phyloP scores from a whole-genome alignment of 2,113 vertebrate genomes.

The Planiliza haematocheilus region DNA sequence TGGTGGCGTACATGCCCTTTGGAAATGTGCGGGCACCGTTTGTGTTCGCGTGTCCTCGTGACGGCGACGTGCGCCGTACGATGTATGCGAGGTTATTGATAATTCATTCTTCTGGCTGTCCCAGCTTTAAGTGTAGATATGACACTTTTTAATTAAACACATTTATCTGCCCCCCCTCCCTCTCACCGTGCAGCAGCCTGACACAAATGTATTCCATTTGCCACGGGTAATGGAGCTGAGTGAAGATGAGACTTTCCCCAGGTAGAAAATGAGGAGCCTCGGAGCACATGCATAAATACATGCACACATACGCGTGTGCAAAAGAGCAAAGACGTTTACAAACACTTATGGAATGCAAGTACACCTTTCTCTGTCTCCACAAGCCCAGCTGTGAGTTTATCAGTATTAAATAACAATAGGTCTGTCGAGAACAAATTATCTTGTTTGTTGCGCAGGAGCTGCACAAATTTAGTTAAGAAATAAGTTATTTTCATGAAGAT shows the following conservation, averaged over 20 bases:
- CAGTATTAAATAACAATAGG: slow-evolving; percentile 38
- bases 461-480: slow-evolving; percentile 21
- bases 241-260: slow-evolving; percentile 64
- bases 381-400: slow-evolving; percentile 45
- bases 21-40: background rate
- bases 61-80: slow-evolving; percentile 8
- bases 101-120: slow-evolving; percentile 70
- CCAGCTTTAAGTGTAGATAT: slow-evolving; percentile 83
- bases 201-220: slow-evolving; percentile 85
- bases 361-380: slow-evolving; percentile 3
- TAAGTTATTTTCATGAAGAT: slow-evolving; percentile 24
- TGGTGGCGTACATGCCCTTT: slow-evolving; percentile 10
- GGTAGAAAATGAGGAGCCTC: slow-evolving; percentile 49
- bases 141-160: slow-evolving; percentile 87
- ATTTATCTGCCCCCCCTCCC: slow-evolving; percentile 82
- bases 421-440: slow-evolving; percentile 39
- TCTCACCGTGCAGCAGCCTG: slow-evolving; percentile 68
- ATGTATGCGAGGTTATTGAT: slow-evolving; percentile 76
- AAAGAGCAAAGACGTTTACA: slow-evolving; percentile 30
- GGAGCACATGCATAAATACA: slow-evolving; percentile 48
- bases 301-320: slow-evolving; percentile 14
- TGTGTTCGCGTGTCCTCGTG: slow-evolving; percentile 13
- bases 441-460: background rate
- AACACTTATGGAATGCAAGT: background rate
- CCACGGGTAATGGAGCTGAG: slow-evolving; percentile 79